These are phyloP conservation scores for Apogon hyalosoma DNA, from an alignment of 2,797 vertebrate species.

Conservation along the genomic window DNA sequence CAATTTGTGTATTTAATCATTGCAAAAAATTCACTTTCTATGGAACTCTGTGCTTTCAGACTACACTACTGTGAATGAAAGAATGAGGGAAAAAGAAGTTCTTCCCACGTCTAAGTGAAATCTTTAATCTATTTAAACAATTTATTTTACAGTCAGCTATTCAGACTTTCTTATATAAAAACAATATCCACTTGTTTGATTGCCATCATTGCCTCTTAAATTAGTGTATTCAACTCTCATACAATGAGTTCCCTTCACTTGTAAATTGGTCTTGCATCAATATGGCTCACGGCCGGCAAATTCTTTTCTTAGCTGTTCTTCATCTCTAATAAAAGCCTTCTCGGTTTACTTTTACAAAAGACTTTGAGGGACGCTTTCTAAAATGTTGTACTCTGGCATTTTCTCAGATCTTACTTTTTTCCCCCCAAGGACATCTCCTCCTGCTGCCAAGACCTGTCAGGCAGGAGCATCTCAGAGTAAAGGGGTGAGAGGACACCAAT, in stretches of 20 bases:
- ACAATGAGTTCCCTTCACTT: slow-evolving; percentile 85
- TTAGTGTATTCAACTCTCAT: slow-evolving; percentile 80
- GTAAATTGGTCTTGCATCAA: slow-evolving; percentile 83
- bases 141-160: slow-evolving; percentile 26
- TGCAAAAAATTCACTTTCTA: neutral
- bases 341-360: slow-evolving; percentile 82
- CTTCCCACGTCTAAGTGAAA: slow-evolving; percentile 2
- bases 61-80: slow-evolving; percentile 2
- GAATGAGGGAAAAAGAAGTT: slow-evolving; percentile 11
- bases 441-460: slow-evolving; percentile 95
- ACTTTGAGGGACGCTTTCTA: slow-evolving; percentile 76
- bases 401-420: slow-evolving; percentile 89
- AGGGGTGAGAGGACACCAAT: slow-evolving; percentile 98
- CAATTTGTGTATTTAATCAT: too few relatives aligned
- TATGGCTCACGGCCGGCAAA: slow-evolving; percentile 49
- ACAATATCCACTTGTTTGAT: slow-evolving; percentile 80
- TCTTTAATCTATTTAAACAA: slow-evolving; percentile 30
- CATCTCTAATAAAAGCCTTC: slow-evolving; percentile 79
- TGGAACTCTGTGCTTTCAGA: slow-evolving; percentile 15
- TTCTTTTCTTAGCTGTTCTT: slow-evolving; percentile 67
- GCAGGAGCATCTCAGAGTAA: slow-evolving; percentile 89
- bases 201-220: slow-evolving; percentile 71
- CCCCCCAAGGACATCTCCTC: slow-evolving; percentile 94
- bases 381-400: slow-evolving; percentile 88
- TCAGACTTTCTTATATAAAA: slow-evolving; percentile 40